Base-by-base conservation (phyloP, 2,888 invertebrate genomes). In the Melanchra persicariae region DNA sequence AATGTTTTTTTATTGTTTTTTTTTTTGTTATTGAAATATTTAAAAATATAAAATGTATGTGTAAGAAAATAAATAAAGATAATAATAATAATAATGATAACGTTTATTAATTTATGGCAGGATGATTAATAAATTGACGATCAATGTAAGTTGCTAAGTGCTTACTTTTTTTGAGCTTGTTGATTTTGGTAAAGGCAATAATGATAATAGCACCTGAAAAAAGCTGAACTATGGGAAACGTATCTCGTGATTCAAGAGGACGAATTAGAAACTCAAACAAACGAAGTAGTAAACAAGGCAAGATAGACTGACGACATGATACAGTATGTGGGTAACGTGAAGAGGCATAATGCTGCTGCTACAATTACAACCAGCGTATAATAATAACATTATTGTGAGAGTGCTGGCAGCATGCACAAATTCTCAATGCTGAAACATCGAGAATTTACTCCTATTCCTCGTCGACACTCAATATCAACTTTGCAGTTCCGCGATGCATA, bases 71-170 rank as follows among this genome's bases (percentile, higher is more conserved):
- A n/a, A n/a, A n/a, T n/a, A n/a, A n/a, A n/a, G n/a, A n/a, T n/a
- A n/a, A n/a, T n/a, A n/a, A n/a, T n/a, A n/a, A n/a, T n/a, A n/a
- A n/a, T n/a, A n/a, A n/a, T n/a, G n/a, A n/a, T n/a, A n/a, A n/a
- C n/a, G n/a, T n/a, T n/a, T n/a, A n/a, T n/a, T n/a, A 70, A 54
- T 45, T 52, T 55, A 55, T 72, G 70, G 64, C 81, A 79, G 69
- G 62, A 70, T 51, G 37, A 45, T 40, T 60, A 52, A 10, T 24
- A 71, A 24, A 30, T 47, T 51, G 51, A 60, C 2, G 22, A 54
- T 47, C 8, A 15, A 17, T 4, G 17, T 45, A 30, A 8, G 57
- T 10, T 24, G 19, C 30, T 51, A 19, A n/a, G 15, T n/a, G n/a
- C n/a, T 37, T 37, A 55, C 34, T 55, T 55, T 55, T 19, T n/a